A percentile compares a stretch with the other conserved stretches of the same genome.
Evolutionary conservation across 1,140 invertebrate genomes (phyloP).

Genomic region (Drosophila mauritiana): DNA sequence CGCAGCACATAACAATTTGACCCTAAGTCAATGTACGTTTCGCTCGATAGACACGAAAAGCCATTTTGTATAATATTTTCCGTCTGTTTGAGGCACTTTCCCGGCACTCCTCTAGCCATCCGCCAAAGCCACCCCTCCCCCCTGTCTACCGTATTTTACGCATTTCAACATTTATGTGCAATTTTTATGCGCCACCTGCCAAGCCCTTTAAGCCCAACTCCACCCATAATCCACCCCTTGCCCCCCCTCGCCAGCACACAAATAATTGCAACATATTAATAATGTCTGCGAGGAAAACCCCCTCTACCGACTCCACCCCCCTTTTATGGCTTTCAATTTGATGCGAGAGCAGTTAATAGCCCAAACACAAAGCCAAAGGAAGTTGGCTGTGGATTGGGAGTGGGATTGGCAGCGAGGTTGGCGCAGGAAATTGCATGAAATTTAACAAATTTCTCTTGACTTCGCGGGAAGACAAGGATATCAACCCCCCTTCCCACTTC

Average conservation of each 20-base stretch:
- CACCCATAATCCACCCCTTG: background rate
- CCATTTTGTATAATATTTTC: conserved; percentile 8
- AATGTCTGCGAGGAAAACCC: conserved; percentile 41
- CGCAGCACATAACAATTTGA: conserved; percentile 5
- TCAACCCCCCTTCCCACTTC: no score
- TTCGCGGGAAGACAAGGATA: conserved; percentile 50
- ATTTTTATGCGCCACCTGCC: conserved; percentile 44
- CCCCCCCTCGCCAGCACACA: conserved; percentile 41
- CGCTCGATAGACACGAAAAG: conserved; percentile 15
- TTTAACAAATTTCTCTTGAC: conserved; percentile 57
- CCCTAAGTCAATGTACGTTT: conserved; percentile 12
- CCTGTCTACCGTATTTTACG: background rate
- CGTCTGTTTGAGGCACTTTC: conserved; percentile 21
- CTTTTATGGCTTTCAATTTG: conserved; percentile 61
- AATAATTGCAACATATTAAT: conserved; percentile 74
- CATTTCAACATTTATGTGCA: conserved; percentile 41
- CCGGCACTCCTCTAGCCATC: background rate
- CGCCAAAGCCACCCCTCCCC: background rate
- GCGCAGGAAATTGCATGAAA: conserved; percentile 59
- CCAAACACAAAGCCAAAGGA: conserved; percentile 36
- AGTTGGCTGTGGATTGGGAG: background rate
- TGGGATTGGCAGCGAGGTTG: background rate
- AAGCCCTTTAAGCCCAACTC: background rate
- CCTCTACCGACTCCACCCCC: background rate
- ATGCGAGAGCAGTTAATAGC: conserved; percentile 60